phyloP scores from a whole-genome alignment of 2,888 invertebrate species.

The Nymphalis c-album region DNA sequence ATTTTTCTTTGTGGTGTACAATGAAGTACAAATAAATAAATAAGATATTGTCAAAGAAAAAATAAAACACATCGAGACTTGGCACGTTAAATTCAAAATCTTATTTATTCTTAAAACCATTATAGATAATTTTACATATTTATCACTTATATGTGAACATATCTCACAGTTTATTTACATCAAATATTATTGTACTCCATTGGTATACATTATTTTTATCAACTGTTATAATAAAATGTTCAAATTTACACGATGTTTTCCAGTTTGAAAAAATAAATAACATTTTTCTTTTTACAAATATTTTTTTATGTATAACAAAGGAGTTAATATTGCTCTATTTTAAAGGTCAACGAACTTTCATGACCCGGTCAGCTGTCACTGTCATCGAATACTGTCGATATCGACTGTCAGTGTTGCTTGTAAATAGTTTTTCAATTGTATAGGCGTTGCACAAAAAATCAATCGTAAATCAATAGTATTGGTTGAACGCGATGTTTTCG shows the following conservation, averaged over 20 bases:
- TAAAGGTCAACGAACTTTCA: not conserved
- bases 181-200: slow-evolving; percentile 76
- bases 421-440: too few relatives aligned
- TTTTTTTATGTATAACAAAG: not conserved
- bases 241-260: slow-evolving; percentile 32
- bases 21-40: too few relatives aligned
- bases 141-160: slow-evolving; percentile 57
- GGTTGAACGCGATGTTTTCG: too few relatives aligned
- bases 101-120: slow-evolving; percentile 70
- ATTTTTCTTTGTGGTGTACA: too few relatives aligned
- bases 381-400: too few relatives aligned
- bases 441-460: too few relatives aligned
- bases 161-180: slow-evolving; percentile 75
- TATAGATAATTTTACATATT: slow-evolving; percentile 67
- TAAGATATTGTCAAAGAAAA: not conserved
- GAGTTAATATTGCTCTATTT: not conserved
- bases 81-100: slow-evolving; percentile 80
- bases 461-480: too few relatives aligned
- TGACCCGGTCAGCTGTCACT: too few relatives aligned
- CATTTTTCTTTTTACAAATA: not conserved
- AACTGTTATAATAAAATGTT: slow-evolving; percentile 46
- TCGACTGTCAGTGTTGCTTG: too few relatives aligned
- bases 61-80: slow-evolving; percentile 67
- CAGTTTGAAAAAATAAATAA: slow-evolving; percentile 21
- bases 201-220: slow-evolving; percentile 66